These are phyloP conservation scores for Myoxocephalus aenaeus DNA, from an alignment of 2,797 vertebrate species.

Conservation along the genomic window DNA sequence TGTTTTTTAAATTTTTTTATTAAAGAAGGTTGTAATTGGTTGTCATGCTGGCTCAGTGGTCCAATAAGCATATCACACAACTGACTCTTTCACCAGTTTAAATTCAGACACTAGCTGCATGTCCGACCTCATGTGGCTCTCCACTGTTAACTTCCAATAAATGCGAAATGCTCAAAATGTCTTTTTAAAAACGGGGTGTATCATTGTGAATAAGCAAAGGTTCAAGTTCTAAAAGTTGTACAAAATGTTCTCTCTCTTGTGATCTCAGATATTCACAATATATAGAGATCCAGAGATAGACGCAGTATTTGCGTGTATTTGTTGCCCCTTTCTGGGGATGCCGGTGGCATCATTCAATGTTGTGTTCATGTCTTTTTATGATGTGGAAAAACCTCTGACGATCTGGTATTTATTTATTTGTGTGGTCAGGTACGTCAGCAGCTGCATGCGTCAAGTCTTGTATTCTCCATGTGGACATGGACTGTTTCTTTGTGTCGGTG, in stretches of 20 bases:
- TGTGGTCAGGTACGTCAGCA: constrained; percentile 53
- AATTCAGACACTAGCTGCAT: not conserved
- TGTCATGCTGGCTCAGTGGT: not conserved
- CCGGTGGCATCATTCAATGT: not conserved
- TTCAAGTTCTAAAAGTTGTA: not conserved
- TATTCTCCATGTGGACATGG: constrained; percentile 99
- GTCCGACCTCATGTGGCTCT: not conserved
- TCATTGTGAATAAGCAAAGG: not conserved
- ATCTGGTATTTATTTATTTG: constrained; percentile 21
- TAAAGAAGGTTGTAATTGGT: not conserved
- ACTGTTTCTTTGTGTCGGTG: constrained; percentile 99
- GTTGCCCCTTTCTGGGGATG: not conserved
- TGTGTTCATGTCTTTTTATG: not conserved
- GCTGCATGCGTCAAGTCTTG: constrained; percentile 84
- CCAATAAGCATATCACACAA: not conserved
- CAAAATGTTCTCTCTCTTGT: not conserved
- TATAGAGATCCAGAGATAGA: not conserved
- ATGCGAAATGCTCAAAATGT: not conserved
- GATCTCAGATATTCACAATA: not conserved
- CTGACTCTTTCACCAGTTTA: not conserved
- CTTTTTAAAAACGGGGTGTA: not conserved
- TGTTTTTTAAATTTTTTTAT: not conserved
- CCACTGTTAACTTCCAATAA: not conserved
- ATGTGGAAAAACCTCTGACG: constrained; percentile 4
- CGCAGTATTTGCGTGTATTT: not conserved